Base-by-base conservation (phyloP, 1,140 invertebrate genomes). In the Drosophila asahinai region DNA sequence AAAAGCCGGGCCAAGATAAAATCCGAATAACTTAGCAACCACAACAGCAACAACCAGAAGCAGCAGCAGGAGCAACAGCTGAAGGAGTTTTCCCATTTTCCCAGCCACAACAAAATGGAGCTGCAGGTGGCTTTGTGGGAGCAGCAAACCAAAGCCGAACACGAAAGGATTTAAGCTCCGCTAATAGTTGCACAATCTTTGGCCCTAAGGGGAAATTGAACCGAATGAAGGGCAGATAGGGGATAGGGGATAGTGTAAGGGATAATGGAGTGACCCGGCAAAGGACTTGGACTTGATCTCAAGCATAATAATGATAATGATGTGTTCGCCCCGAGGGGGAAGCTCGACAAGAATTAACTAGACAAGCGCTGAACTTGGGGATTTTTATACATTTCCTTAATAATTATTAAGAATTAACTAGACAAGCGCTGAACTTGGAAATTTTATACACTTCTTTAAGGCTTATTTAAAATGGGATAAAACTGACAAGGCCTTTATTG, bases 111-210 rank as follows among this genome's bases (percentile, higher is more conserved):
- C 60, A 42, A 73, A 86, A 72, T 77, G 77, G 65, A 77, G 77
- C 60, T 86, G 74, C 63, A 83, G 81, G 80, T 74, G 62, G 63
- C 66, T 86, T 75, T 64, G 59, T 63, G 74, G 36, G 45, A 42
- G 49, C 45, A 36, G 27, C 6, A 8, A 9, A 22, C 30, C 17
- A 45, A 61, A 62, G 45, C 51, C 19, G 76, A 71, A 71, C 52
- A 67, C 59, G 43, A 79, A 80, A 65, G 77, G 58, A 77, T 77
- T 58, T 70, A 55, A 73, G 47, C 52, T 52, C 36, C 49, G 52
- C 65, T 64, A 81, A 74, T 74, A 74, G 71, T 73, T 61, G 55
- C 71, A 47, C 27, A 73, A 74, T 73, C 51, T 70, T 30, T 73
- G 5, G 68, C 68, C 47, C 30, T 15, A 25, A 33, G 27, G 71